Evolutionary conservation across 2,113 vertebrate genomes (phyloP).

Genomic region (Anser cygnoides): DNA sequence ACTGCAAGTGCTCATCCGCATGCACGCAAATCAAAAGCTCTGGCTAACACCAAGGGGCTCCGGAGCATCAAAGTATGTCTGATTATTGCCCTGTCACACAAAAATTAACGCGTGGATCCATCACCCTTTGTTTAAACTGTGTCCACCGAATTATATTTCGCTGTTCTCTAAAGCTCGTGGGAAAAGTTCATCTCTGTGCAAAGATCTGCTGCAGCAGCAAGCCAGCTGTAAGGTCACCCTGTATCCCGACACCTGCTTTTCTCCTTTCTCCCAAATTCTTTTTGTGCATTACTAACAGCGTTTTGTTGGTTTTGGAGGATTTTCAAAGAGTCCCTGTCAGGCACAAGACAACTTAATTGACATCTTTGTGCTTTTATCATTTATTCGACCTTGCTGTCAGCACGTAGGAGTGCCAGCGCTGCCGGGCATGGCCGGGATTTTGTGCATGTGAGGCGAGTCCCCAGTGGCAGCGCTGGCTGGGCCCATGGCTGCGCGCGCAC

Average conservation of each 20-base stretch:
- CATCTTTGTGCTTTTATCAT: neutral
- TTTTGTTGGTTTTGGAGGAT: neutral
- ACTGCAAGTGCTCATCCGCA: fast-evolving
- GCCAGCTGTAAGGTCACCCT: neutral
- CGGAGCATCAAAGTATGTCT: neutral
- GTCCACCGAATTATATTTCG: neutral
- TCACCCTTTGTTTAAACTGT: neutral
- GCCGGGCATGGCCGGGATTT: neutral
- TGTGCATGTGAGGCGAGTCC: neutral
- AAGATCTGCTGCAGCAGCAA: neutral
- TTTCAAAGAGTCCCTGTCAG: neutral
- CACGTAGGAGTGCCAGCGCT: fast-evolving
- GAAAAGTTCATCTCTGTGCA: neutral
- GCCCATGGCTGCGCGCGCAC: fast-evolving
- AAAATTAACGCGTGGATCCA: neutral
- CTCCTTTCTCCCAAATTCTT: neutral
- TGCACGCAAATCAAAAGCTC: no score
- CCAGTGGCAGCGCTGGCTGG: fast-evolving
- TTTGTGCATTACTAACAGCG: neutral
- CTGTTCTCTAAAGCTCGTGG: neutral
- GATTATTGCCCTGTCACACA: neutral
- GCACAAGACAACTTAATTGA: neutral
- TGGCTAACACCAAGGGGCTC: neutral
- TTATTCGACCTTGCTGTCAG: neutral
- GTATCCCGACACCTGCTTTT: neutral